These are phyloP conservation scores for Mareca penelope DNA, from an alignment of 2,797 vertebrate genomes.

Conservation along the genomic window DNA sequence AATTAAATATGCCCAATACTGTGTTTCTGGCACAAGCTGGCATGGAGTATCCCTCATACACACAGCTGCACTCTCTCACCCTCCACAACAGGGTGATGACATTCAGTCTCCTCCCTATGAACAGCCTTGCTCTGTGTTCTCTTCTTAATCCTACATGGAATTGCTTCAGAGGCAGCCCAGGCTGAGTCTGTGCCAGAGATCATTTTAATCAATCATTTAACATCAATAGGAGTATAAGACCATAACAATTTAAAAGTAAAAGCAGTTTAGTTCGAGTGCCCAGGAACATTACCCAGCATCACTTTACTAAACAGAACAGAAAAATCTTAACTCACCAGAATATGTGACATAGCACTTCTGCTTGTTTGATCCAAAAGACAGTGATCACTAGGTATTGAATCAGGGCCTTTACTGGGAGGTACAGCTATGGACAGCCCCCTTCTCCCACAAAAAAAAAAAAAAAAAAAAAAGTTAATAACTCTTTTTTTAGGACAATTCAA, in stretches of 20 bases:
- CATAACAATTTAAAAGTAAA: background rate
- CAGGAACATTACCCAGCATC: background rate
- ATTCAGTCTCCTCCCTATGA: background rate
- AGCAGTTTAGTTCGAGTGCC: background rate
- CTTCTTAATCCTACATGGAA: background rate
- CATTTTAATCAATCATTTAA: background rate
- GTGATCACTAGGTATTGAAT: background rate
- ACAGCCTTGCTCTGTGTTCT: background rate
- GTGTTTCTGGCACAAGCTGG: background rate
- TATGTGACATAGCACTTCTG: too few species aligned
- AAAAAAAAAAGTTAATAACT: too few species aligned
- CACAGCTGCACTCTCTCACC: background rate
- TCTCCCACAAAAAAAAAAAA: too few species aligned
- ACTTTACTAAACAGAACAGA: background rate
- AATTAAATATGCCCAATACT: conserved; percentile 29
- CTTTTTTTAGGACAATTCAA: background rate
- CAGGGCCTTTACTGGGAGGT: background rate
- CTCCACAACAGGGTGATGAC: background rate
- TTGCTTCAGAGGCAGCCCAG: background rate
- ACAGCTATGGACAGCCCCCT: too few species aligned
- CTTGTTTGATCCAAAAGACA: background rate
- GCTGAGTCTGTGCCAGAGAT: background rate
- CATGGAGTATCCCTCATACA: background rate
- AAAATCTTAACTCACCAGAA: background rate
- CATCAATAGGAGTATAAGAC: background rate